Evolutionary conservation across 2,797 vertebrate species (phyloP).

Genomic region (Leucoraja ocellata): DNA sequence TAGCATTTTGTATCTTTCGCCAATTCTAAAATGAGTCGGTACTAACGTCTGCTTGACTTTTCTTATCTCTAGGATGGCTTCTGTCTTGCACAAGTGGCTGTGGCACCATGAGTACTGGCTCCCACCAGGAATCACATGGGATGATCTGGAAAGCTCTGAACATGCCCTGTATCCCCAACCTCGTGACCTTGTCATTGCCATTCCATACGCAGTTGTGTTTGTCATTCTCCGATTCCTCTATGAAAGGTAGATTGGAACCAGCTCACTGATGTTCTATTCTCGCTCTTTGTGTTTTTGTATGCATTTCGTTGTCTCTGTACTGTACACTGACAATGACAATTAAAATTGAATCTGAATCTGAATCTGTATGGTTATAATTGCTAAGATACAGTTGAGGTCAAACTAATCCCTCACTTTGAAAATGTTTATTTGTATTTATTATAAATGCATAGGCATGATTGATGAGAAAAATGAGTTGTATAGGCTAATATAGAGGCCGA

Average conservation of each 20-base stretch:
- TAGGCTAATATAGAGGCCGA: not conserved
- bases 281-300: not conserved
- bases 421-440: not conserved
- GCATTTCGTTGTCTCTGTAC: no score
- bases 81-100: constrained; percentile 66
- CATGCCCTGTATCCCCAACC: constrained; percentile 62
- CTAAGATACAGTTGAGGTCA: not conserved
- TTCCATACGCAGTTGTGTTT: constrained; percentile 67
- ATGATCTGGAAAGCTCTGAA: constrained; percentile 60
- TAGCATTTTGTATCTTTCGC: no score
- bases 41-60: not conserved
- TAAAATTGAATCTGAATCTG: no score
- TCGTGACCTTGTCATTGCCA: constrained; percentile 62
- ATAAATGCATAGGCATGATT: not conserved
- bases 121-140: constrained; percentile 68
- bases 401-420: not conserved
- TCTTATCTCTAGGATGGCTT: constrained; percentile 60
- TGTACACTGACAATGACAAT: no score
- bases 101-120: constrained; percentile 76
- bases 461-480: not conserved
- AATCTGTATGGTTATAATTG: not conserved
- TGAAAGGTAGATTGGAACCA: constrained; percentile 61
- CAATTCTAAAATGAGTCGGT: not conserved
- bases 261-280: not conserved
- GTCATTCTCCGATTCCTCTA: constrained; percentile 64